Percentiles rank a stretch among this genome's conserved stretches.
These are phyloP conservation scores for Tringa solitaria DNA, from an alignment of 2,113 vertebrate species.

Conservation along the genomic window DNA sequence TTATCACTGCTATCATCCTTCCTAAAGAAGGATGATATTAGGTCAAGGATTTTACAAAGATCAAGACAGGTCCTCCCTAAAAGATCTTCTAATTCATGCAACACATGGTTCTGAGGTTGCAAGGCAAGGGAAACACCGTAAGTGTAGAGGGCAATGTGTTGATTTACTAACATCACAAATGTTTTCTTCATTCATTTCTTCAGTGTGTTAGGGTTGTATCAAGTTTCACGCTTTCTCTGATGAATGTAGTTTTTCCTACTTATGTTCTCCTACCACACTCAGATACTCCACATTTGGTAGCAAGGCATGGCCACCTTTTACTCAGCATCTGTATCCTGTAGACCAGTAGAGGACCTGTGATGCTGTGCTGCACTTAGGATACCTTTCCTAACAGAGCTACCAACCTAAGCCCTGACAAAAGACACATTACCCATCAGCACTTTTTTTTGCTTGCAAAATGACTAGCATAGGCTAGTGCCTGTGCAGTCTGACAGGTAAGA, in stretches of 20 bases:
- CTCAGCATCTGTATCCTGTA: background rate
- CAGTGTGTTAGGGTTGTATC: background rate
- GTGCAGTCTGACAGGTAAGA: background rate
- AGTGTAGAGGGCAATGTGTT: fast-evolving
- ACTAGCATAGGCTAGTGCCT: background rate
- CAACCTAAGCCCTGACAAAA: background rate
- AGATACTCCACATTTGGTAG: background rate
- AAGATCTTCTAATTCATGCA: background rate
- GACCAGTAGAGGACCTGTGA: background rate
- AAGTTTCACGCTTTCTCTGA: background rate
- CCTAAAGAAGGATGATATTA: background rate
- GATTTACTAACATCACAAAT: background rate
- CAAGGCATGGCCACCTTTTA: background rate
- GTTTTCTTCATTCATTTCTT: background rate
- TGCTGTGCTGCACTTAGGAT: background rate
- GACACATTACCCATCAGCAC: background rate
- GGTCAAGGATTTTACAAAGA: background rate
- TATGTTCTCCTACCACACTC: background rate
- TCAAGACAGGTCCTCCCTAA: background rate
- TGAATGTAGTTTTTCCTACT: background rate
- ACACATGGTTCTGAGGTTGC: background rate
- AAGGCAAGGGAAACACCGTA: background rate
- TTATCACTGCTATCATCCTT: background rate
- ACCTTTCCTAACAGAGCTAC: background rate
- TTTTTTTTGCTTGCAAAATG: background rate